These are phyloP conservation scores for Thecocarcelia acutangulata DNA, from an alignment of 2,888 invertebrate species.

Conservation along the genomic window DNA sequence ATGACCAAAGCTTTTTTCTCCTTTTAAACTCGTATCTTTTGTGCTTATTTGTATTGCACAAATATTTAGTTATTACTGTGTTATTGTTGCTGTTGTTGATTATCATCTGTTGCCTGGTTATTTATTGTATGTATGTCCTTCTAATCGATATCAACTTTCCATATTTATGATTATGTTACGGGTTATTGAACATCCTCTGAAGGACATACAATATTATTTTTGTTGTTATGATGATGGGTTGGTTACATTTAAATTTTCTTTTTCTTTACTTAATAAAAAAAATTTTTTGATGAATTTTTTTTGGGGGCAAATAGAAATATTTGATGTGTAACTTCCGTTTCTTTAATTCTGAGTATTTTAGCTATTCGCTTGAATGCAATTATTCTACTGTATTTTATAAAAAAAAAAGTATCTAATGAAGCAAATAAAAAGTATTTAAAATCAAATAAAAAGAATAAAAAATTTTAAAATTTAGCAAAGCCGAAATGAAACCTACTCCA, in stretches of 20 bases:
- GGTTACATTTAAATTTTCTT: slow-evolving; percentile 23
- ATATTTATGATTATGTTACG: slow-evolving; percentile 72
- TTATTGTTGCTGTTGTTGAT: slow-evolving; percentile 50
- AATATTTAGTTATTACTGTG: slow-evolving; percentile 38
- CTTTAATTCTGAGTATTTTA: slow-evolving; percentile 1
- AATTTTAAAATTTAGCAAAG: too few relatives aligned
- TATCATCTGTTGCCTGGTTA: slow-evolving; percentile 34
- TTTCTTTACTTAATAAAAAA: slow-evolving; percentile 26
- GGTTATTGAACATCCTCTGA: slow-evolving; percentile 69
- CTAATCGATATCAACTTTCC: slow-evolving; percentile 40
- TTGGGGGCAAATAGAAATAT: slow-evolving; percentile 29
- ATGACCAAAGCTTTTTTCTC: slow-evolving; percentile 36
- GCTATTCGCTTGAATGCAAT: slow-evolving; percentile 12
- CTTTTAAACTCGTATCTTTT: slow-evolving; percentile 10
- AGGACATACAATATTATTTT: slow-evolving; percentile 30
- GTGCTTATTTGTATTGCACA: slow-evolving; percentile 26
- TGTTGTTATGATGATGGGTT: slow-evolving; percentile 51
- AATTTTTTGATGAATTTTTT: slow-evolving; percentile 56
- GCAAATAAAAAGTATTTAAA: too few relatives aligned
- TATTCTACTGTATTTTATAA: too few relatives aligned
- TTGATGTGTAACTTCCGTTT: slow-evolving; percentile 1
- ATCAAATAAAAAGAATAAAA: too few relatives aligned
- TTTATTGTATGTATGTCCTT: slow-evolving; percentile 40
- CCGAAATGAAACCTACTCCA: too few relatives aligned
- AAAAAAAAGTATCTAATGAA: too few relatives aligned